Conservation (phyloP, 2,888 invertebrate genomes). For the Ectobius pallidus region DNA sequence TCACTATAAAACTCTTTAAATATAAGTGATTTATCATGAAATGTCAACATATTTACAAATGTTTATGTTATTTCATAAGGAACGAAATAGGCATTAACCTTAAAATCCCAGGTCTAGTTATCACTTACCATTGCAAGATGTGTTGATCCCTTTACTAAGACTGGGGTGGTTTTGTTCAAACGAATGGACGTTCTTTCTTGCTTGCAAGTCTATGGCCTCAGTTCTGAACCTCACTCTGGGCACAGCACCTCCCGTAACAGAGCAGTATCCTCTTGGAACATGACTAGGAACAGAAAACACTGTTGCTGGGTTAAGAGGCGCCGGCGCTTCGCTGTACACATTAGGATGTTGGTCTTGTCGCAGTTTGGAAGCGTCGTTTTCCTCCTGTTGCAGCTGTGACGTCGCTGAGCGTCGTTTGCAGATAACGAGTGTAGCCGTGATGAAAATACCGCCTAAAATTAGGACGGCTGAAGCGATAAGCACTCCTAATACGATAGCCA, state of each 20-base stretch:
- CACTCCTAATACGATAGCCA: slow-evolving; percentile 51
- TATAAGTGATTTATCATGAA: no score
- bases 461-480: slow-evolving; percentile 52
- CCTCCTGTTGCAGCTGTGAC: slow-evolving; percentile 47
- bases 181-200: neutral
- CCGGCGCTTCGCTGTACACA: slow-evolving; percentile 51
- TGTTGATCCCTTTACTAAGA: no score
- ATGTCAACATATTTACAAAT: no score
- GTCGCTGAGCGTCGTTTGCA: slow-evolving; percentile 50
- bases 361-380: slow-evolving; percentile 53
- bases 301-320: neutral
- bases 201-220: neutral
- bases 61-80: no score
- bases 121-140: no score
- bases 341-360: slow-evolving; percentile 50
- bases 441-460: slow-evolving; percentile 53
- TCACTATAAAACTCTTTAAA: no score
- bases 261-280: neutral
- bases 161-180: no score
- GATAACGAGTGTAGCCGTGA: slow-evolving; percentile 51
- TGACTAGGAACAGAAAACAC: neutral
- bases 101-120: no score
- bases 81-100: no score
- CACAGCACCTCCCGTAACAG: neutral
- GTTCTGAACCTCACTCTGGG: slow-evolving; percentile 12